Evolutionary conservation across 1,140 invertebrate genomes (phyloP), one percentile per base, ranked within the genome.

Genomic region (Acromyrmex echinatior): DNA sequence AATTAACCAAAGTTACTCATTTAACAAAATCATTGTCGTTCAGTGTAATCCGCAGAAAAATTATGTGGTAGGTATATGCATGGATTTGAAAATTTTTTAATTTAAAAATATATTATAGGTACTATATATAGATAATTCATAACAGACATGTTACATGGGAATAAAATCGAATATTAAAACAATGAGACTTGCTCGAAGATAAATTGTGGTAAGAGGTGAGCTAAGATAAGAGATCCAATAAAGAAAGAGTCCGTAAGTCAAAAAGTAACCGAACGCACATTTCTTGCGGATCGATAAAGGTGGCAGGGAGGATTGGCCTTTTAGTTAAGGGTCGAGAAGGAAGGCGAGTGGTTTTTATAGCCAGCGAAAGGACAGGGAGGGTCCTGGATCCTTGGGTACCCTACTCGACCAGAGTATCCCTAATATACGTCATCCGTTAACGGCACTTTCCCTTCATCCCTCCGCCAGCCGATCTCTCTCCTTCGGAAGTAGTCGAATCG

Each of bases 291-390:
- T 91, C 93, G 93, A 93, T 93, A 93, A 87, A 87, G 77, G 86
- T 87, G 88, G 88, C 82, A 87, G 91, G 92, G 77, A 77, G 88
- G 92, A 95, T 95, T 95, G 94, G 94, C 94, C 94, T 95, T 95
- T 95, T 95, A 94, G 92, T 90, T 92, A 92, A 95, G 95, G 94
- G 94, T 95, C 93, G 94, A 93, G 92, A 86, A 93, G 92, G 92
- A 94, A 94, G 93, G 92, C 95, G 94, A 95, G 94, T 95, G 95
- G 95, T 95, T 95, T 95, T 95, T 95, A 95, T 95, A 95, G 95
- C 91, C 92, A 86, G 93, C 93, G 89, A 92, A 95, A 94, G 93
- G 95, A 94, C 93, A 93, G 91, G 93, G 94, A 95, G 94, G 93
- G 94, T 94, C 91, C 89, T 84, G 82, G 87, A 94, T 94, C 91